phyloP scores from a whole-genome alignment of 92 coral and sea anemone species.

The Epizoanthus illoricatus region DNA sequence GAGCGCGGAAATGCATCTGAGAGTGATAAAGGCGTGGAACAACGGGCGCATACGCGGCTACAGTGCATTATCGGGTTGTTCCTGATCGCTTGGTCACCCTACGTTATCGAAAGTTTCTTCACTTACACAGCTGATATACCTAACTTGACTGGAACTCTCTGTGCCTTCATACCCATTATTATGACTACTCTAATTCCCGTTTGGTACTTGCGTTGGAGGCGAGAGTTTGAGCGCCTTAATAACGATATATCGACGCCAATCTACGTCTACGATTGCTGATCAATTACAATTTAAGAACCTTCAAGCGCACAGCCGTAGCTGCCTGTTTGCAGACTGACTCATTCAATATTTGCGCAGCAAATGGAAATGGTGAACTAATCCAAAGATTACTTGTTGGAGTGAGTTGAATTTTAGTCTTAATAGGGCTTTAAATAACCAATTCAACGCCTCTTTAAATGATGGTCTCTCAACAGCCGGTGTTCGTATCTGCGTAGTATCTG shows the following conservation, averaged over 20 bases:
- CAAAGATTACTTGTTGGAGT: not conserved
- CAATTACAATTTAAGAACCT: not conserved
- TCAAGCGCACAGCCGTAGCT: not conserved
- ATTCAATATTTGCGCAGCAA: not conserved
- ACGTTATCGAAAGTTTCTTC: slow-evolving; percentile 91
- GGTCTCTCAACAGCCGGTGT: no score
- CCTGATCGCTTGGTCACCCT: slow-evolving; percentile 90
- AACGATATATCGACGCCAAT: slow-evolving; percentile 5
- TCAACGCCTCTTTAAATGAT: no score
- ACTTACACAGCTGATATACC: slow-evolving; percentile 74
- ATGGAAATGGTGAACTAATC: not conserved
- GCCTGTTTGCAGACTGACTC: not conserved
- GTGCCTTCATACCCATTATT: slow-evolving; percentile 87
- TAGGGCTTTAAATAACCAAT: no score
- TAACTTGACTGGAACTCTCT: slow-evolving; percentile 80
- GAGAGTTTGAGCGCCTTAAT: slow-evolving; percentile 50
- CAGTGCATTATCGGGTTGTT: slow-evolving; percentile 86
- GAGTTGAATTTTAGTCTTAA: slow-evolving; percentile 2
- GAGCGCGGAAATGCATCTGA: slow-evolving; percentile 41
- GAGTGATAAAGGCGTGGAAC: slow-evolving; percentile 4
- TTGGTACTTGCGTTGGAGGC: slow-evolving; percentile 82
- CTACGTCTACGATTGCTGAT: slow-evolving; percentile 25
- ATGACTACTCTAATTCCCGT: slow-evolving; percentile 92
- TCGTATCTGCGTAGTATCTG: not conserved
- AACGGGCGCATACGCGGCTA: slow-evolving; percentile 71